Percentiles rank a stretch among this genome's conserved stretches.
phyloP scores from a whole-genome alignment of 2,797 vertebrate species.

The Phylloscopus collybita region DNA sequence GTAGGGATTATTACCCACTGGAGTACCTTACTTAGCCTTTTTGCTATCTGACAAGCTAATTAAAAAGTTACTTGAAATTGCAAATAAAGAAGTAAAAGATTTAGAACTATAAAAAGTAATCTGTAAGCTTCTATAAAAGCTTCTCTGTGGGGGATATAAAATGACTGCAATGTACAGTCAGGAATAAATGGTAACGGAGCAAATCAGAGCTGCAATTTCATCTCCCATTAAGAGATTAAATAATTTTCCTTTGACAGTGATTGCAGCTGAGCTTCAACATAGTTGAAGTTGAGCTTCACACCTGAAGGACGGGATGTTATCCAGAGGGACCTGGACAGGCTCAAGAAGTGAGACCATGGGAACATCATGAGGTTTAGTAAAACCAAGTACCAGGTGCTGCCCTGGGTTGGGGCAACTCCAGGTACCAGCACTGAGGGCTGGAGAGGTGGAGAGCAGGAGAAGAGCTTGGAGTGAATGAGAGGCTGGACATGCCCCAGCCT shows the following conservation, averaged over 20 bases:
- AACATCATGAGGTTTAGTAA: not conserved
- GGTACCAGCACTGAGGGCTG: not conserved
- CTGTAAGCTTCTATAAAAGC: not conserved
- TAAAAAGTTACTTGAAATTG: not conserved
- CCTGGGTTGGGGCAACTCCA: not conserved
- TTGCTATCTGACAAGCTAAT: not conserved
- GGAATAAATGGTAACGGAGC: constrained; percentile 29
- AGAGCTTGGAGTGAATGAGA: not conserved
- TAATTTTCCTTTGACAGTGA: constrained; percentile 25
- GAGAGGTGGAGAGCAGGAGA: not conserved
- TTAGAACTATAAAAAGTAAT: constrained; percentile 3
- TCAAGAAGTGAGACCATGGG: not conserved
- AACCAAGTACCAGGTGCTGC: not conserved
- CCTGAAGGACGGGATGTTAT: not conserved
- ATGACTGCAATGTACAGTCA: not conserved
- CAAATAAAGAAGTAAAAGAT: not conserved
- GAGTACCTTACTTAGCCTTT: not conserved
- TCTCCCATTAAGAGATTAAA: constrained; percentile 18
- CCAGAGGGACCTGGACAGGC: not conserved
- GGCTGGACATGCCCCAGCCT: not conserved
- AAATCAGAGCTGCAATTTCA: constrained; percentile 26
- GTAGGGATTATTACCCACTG: not conserved
- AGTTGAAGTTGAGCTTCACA: not conserved
- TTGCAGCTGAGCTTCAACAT: not conserved
- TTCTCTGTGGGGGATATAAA: not conserved